phyloP scores from a whole-genome alignment of 2,113 vertebrate species.

The Microcebus tavaratra region DNA sequence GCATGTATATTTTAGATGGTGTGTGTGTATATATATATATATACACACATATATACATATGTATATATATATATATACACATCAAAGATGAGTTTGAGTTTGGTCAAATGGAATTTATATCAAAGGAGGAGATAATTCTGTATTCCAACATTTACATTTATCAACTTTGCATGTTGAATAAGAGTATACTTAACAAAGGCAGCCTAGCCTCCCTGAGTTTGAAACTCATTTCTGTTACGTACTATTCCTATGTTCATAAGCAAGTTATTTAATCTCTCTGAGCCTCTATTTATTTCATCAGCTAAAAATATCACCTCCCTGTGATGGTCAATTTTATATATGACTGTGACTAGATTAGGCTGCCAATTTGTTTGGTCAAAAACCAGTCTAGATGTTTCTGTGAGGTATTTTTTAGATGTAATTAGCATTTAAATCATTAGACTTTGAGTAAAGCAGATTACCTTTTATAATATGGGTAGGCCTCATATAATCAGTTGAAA shows the following conservation, averaged over 20 bases:
- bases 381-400: neutral
- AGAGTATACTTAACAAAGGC: neutral
- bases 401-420: neutral
- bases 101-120: neutral
- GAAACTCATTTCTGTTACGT: neutral
- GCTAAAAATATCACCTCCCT: slow-evolving; percentile 1
- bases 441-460: neutral
- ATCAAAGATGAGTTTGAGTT: neutral
- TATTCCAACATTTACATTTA: neutral
- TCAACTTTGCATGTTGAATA: neutral
- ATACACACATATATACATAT: no score
- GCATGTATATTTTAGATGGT: no score
- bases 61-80: no score
- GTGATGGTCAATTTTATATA: neutral
- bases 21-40: no score
- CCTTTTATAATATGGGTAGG: neutral
- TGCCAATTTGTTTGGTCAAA: neutral
- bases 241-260: neutral
- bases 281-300: neutral
- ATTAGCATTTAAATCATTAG: neutral
- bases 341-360: neutral
- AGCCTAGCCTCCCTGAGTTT: neutral
- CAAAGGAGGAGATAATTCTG: neutral
- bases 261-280: neutral
- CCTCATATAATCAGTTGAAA: neutral